These are phyloP conservation scores for Rattus rattus DNA, from an alignment of 2,113 vertebrate species.

Conservation along the genomic window DNA sequence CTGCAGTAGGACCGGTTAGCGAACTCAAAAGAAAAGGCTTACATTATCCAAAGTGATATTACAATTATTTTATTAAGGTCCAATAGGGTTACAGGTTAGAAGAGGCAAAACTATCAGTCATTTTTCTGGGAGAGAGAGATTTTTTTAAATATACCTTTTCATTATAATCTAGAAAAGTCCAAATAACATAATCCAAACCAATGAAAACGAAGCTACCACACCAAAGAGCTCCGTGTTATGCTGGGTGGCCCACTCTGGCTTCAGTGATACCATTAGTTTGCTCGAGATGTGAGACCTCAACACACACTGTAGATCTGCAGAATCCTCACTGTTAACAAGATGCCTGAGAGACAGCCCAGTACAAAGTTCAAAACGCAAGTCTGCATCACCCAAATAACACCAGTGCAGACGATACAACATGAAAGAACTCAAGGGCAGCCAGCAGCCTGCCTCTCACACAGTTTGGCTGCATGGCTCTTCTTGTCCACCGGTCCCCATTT, in stretches of 20 bases:
- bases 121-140: conserved; percentile 12
- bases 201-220: neutral
- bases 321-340: neutral
- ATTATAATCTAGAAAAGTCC: neutral
- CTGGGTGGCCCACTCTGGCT: neutral
- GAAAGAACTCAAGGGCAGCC: neutral
- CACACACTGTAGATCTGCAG: neutral
- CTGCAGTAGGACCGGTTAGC: no score
- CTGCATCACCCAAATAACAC: neutral
- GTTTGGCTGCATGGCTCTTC: fast-evolving
- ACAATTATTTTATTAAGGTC: neutral
- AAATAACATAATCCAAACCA: neutral
- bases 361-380: neutral
- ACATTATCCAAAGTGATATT: neutral
- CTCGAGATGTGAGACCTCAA: neutral
- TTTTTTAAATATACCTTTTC: neutral
- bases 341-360: neutral
- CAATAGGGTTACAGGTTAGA: neutral
- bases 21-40: neutral
- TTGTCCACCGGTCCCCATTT: neutral
- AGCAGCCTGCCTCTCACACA: neutral
- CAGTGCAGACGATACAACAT: neutral
- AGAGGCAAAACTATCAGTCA: neutral
- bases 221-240: neutral
- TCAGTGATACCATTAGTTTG: neutral